Evolutionary conservation across 1,140 invertebrate genomes (phyloP).

Genomic region (Trigoniulus corallinus): DNA sequence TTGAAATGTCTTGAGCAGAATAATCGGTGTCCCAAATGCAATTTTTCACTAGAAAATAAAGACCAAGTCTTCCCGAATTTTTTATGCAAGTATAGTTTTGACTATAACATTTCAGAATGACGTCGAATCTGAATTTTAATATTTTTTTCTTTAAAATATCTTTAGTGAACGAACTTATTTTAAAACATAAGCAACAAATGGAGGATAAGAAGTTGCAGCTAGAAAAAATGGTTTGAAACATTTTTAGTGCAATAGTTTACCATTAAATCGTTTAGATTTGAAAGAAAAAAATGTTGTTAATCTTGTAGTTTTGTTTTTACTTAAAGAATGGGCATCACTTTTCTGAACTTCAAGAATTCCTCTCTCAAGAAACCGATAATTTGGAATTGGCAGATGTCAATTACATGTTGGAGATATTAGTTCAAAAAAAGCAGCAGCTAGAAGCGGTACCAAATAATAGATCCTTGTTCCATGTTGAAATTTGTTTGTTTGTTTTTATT

Average conservation of each 20-base stretch:
- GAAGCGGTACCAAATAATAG: slow-evolving; percentile 39
- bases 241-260: background rate
- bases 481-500: slow-evolving; percentile 10
- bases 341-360: slow-evolving; percentile 19
- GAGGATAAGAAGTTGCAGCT: slow-evolving; percentile 32
- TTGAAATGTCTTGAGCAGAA: slow-evolving; percentile 55
- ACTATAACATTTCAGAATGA: slow-evolving; percentile 5
- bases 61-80: slow-evolving; percentile 78
- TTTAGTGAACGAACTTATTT: slow-evolving; percentile 62
- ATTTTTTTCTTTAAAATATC: slow-evolving; percentile 15
- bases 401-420: slow-evolving; percentile 59
- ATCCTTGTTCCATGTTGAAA: too few species aligned
- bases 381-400: slow-evolving; percentile 63
- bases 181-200: slow-evolving; percentile 45
- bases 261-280: too few species aligned
- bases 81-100: slow-evolving; percentile 27
- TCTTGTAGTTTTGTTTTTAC: background rate
- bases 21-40: slow-evolving; percentile 74
- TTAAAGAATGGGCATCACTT: slow-evolving; percentile 12
- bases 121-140: background rate
- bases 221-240: slow-evolving; percentile 17
- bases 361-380: slow-evolving; percentile 19
- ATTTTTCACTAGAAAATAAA: slow-evolving; percentile 43
- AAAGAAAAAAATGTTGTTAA: too few species aligned
- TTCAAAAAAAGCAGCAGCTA: slow-evolving; percentile 55